Evolutionary conservation across 1,140 invertebrate genomes (phyloP), one percentile per base, ranked within the genome.

Genomic region (Atta colombica): DNA sequence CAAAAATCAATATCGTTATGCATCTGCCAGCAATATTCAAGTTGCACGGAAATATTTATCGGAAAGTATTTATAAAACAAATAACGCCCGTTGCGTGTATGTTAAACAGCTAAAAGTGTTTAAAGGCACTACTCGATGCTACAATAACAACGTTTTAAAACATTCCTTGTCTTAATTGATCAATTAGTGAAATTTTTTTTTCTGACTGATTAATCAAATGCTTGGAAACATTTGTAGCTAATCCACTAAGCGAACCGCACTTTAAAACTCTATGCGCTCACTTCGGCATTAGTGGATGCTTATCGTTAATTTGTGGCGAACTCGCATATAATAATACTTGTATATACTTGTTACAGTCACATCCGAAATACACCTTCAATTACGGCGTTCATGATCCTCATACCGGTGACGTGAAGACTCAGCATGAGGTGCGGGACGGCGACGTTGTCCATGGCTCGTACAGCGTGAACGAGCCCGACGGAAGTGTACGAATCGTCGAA

Each of bases 381-480:
- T 96, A 96, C 68, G 96, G 95, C 4, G 96, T 96, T 0, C 95
- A 96, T 84, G 96, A 96, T 89, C 94, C 95, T 0, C 95, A 95
- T 90, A 96, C 94, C 75, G 95, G 96, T 3, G 96, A 96, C 72
- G 94, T 96, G 2, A 96, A 96, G 71, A 95, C 95, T 6, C 95
- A 96, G 81, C 95, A 96, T 91, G 96, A 96, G 86, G 93, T 95
- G n/a, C 93, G 96, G 12, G 95, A 96, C 71, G 96, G 96, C 7
- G 96, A 96, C 82, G 95, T 96, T 0, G 95, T 96, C 10, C 95
- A 96, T 58, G 96, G 96, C 0, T 95, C 95, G 5, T 96, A 96
- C 92, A 95, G 94, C 69, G 93, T 96, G 12, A 95, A 96, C 86
- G 95, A 96, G 74, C 95, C 96, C 0, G 96, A 96, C 82, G 96